Evolutionary conservation across 2,797 vertebrate genomes (phyloP), one percentile per base, ranked within the genome.

Genomic region (Eidolon dupreanum): DNA sequence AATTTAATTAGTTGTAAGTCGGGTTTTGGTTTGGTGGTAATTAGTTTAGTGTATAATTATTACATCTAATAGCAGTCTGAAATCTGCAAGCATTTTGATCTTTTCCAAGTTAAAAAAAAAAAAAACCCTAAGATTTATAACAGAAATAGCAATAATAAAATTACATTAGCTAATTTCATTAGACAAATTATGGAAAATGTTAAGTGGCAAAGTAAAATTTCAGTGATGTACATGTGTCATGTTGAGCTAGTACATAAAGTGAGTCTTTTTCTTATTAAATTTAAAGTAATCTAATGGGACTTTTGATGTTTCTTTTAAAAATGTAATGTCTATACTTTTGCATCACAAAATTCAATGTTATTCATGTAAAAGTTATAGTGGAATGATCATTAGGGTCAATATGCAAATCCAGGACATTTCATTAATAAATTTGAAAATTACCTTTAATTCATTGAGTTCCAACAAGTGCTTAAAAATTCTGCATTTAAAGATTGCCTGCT

Each of bases 11-110:
- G 98, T 98, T 98, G 15, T 97, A 98, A 98, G 97, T 98, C 97
- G 98, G 97, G 97, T 98, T 98, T 98, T 98, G 96, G 98, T 97
- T 98, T 98, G 98, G 96, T 97, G 97, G 98, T 98, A 98, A 98
- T 98, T 98, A 98, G 98, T 98, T 98, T 98, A 98, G 98, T 97
- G 93, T 98, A 97, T 98, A 98, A 98, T 98, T 98, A 98, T 98
- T 98, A 97, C 96, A 93, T 98, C 97, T 98, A 98, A 98, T 98
- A 98, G 96, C 97, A 96, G 96, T 98, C 95, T 97, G 95, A 98
- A 98, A 97, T 98, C 96, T 98, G 95, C 92, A 98, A 98, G 97
- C 96, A 97, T 98, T 98, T 98, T 98, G 98, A 98, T 98, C 97
- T 94, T 97, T 96, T 98, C 98, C 98, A 98, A 98, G 41, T 98